Conservation (phyloP, 1,140 invertebrate species). For the Calliphora vicina region DNA sequence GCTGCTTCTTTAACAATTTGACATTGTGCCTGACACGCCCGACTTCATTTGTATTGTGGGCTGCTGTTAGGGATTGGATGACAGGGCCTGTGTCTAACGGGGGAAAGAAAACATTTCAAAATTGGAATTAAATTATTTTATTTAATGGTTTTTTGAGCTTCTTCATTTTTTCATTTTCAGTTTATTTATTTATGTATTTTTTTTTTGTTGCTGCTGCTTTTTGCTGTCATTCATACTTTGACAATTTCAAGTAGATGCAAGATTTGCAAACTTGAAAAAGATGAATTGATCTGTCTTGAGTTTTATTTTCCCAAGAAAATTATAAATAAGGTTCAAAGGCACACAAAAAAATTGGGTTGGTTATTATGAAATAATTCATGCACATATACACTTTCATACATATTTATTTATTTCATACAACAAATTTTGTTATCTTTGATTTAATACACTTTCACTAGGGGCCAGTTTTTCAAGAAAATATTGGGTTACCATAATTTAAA, state of each 20-base stretch:
- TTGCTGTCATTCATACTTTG: neutral
- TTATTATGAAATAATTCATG: neutral
- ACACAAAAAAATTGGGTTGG: neutral
- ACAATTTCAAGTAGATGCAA: neutral
- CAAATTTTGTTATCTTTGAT: neutral
- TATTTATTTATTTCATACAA: neutral
- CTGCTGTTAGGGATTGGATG: neutral
- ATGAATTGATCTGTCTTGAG: neutral
- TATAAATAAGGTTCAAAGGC: neutral
- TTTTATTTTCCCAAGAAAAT: neutral
- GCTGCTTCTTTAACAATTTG: neutral
- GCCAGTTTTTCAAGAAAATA: neutral
- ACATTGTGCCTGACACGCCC: conserved; percentile 2
- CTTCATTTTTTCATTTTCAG: no score
- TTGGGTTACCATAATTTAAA: no score
- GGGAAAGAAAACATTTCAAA: neutral
- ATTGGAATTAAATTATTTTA: conserved; percentile 3
- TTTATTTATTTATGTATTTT: no score
- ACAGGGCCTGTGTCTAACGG: neutral
- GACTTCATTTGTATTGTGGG: neutral
- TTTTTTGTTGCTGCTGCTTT: neutral
- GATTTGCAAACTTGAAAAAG: neutral
- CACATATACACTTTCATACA: neutral
- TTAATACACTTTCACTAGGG: no score
- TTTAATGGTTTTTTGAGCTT: neutral